Percentiles rank a stretch among this genome's conserved stretches.
Evolutionary conservation across 2,888 invertebrate genomes (phyloP).

Genomic region (Chalcis sispes): DNA sequence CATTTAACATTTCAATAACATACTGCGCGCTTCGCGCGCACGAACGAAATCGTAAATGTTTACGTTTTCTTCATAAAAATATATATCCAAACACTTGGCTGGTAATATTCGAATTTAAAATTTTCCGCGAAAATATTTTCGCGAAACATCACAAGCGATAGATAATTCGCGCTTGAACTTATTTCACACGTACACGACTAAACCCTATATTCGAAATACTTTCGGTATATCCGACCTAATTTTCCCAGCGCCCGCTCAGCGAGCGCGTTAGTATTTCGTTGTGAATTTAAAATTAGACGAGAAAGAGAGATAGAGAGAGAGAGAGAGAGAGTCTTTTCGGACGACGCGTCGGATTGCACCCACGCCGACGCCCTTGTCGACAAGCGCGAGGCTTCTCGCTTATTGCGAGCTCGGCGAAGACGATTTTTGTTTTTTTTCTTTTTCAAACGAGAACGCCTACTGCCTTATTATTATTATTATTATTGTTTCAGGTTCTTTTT

Average conservation of each 20-base stretch:
- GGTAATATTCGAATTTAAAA: no score
- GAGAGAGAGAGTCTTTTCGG: slow-evolving; percentile 52
- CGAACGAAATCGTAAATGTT: no score
- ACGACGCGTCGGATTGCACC: slow-evolving; percentile 59
- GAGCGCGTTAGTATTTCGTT: slow-evolving; percentile 18
- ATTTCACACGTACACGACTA: slow-evolving; percentile 46
- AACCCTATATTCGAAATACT: slow-evolving; percentile 62
- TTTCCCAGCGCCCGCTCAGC: slow-evolving; percentile 54
- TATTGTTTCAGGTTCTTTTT: no score
- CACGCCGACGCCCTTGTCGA: slow-evolving; percentile 55
- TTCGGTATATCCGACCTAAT: slow-evolving; percentile 66
- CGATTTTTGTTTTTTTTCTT: no score
- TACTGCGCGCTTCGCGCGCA: no score
- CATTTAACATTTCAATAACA: no score
- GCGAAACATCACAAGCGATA: background rate
- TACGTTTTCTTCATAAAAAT: no score
- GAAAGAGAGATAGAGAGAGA: no score
- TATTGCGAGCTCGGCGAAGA: background rate
- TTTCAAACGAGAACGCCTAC: no score
- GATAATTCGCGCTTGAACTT: slow-evolving; percentile 52
- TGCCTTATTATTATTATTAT: no score
- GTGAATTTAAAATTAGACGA: slow-evolving; percentile 69
- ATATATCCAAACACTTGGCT: no score
- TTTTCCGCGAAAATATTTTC: no score
- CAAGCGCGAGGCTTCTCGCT: background rate